phyloP scores from a whole-genome alignment of 2,113 vertebrate genomes.

The Copsychus sechellarum region DNA sequence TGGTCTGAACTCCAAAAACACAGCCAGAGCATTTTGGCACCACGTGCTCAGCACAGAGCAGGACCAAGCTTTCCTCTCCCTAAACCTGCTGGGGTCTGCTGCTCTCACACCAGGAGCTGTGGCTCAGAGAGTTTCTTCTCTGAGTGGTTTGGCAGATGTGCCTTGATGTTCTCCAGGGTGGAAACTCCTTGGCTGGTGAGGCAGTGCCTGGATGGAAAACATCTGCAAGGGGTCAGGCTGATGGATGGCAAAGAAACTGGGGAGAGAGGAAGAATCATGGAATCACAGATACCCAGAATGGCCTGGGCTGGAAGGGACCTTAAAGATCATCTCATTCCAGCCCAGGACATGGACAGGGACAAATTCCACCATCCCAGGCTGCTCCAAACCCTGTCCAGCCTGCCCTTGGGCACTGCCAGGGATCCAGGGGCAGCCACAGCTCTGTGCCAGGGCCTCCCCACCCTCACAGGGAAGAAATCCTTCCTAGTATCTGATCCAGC shows the following conservation, averaged over 20 bases:
- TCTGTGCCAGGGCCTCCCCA: fast-evolving
- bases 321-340: fast-evolving
- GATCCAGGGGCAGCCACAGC: neutral
- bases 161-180: neutral
- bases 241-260: neutral
- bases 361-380: fast-evolving
- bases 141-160: neutral
- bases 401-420: neutral
- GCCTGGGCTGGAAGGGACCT: too few relatives aligned
- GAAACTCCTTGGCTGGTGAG: neutral
- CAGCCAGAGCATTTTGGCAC: fast-evolving
- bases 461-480: neutral
- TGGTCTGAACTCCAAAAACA: fast-evolving
- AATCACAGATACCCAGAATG: neutral
- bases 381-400: fast-evolving
- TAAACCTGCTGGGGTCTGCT: neutral
- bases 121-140: neutral
- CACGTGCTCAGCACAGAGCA: too few relatives aligned
- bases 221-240: neutral
- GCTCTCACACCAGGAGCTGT: fast-evolving
- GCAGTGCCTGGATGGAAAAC: neutral
- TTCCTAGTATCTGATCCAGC: neutral
- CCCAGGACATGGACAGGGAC: neutral
- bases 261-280: neutral
- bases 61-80: neutral